A percentile compares a stretch with the other conserved stretches of the same genome.
Evolutionary conservation across 2,888 invertebrate genomes (phyloP).

Genomic region (Deilephila porcellus): DNA sequence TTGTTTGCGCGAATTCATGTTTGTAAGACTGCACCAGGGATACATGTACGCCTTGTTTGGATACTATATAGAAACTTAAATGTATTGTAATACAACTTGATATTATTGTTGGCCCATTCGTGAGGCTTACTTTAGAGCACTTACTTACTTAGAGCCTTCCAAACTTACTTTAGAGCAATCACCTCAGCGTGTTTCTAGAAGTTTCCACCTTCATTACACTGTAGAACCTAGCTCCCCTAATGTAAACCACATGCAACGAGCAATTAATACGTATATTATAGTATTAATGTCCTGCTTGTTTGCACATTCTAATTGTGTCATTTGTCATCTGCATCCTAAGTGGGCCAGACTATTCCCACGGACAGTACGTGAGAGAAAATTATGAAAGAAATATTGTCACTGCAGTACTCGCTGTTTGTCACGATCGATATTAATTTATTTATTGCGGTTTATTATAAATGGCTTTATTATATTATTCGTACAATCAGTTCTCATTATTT

Average conservation of each 20-base stretch:
- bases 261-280: background rate
- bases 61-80: no score
- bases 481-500: no score
- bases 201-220: no score
- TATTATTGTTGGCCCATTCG: no score
- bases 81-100: no score
- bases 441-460: background rate
- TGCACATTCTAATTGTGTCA: background rate
- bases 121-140: no score
- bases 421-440: background rate
- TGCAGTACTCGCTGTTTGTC: background rate
- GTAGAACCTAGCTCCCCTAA: background rate
- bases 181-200: no score
- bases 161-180: no score
- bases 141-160: no score
- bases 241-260: background rate
- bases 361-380: constrained; percentile 2
- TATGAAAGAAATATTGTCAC: background rate
- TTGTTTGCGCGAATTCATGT: no score
- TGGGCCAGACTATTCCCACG: constrained; percentile 20
- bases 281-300: background rate
- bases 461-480: background rate
- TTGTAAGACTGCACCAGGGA: no score
- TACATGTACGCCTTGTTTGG: no score
- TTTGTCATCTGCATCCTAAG: constrained; percentile 12